Base-by-base conservation (phyloP, 2,113 vertebrate genomes). In the Ailuropoda melanoleuca region DNA sequence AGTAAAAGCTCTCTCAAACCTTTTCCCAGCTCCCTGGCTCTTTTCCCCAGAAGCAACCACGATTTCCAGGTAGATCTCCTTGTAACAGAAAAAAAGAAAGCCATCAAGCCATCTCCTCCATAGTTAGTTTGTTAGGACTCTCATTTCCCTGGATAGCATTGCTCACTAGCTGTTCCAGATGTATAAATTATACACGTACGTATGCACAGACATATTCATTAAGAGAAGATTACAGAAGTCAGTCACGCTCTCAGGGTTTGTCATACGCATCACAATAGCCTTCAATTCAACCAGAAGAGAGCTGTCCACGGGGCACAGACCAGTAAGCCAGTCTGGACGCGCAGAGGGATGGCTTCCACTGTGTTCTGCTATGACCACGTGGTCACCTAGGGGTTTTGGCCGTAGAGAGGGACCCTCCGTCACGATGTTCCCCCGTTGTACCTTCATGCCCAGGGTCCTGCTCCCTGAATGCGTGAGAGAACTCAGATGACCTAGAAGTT, bases 321-420 rank as follows among this genome's bases (percentile, higher is more conserved):
- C 0, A 1, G 81, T 3, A n/a, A 55, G 39, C 50, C 62, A 4
- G 21, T 3, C 46, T 12, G 9, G 43, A 26, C 0, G 0, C 3
- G 11, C 29, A 8, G 1, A 12, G 64, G 15, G 5, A 4, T 39
- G 9, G 53, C 34, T 50, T 10, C 2, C 6, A 11, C 68, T 0
- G 3, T 21, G 77, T 24, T 84, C 23, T 50, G 18, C 56, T 19
- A 2, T 24, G 1, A 50, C 29, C 37, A 24, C 6, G 1, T 2
- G 0, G 48, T 29, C 29, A 15, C 60, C n/a, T 18, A 2, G 72
- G 50, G 48, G 55, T 58, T 11, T 43, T 18, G 75, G 37, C 58
- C 64, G 26, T 8, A 4, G 23, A 21, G 55, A 37, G 14, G 14
- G 24, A 21, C 50, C 80, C 23, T 53, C 43, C 29, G 34, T 10